phyloP scores from a whole-genome alignment of 1,140 invertebrate genomes.

The Panulirus ornatus region DNA sequence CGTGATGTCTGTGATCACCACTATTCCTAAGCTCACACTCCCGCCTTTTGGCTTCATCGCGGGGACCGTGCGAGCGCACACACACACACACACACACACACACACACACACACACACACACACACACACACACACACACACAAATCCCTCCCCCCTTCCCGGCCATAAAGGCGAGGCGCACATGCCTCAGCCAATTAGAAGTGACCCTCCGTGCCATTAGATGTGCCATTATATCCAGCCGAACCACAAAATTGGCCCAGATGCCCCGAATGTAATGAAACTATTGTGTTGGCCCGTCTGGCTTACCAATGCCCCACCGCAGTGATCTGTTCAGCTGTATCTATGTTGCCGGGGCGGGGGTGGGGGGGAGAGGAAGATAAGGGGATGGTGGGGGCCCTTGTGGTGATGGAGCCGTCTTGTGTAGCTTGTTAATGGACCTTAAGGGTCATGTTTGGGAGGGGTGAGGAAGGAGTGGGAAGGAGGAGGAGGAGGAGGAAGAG shows the following conservation, averaged over 20 bases:
- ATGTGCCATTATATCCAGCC: constrained; percentile 9
- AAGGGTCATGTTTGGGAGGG: too few species aligned
- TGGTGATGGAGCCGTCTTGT: too few species aligned
- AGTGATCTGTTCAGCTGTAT: neutral
- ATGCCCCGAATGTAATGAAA: constrained; percentile 46
- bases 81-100: too few species aligned
- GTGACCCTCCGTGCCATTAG: neutral
- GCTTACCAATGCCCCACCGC: neutral
- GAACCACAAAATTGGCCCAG: constrained; percentile 30
- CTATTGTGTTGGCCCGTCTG: constrained; percentile 12
- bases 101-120: too few species aligned
- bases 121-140: too few species aligned
- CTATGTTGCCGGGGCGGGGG: too few species aligned
- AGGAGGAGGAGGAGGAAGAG: neutral
- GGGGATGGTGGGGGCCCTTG: too few species aligned
- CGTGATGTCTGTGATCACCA: neutral
- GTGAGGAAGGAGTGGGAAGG: too few species aligned
- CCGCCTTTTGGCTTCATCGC: neutral
- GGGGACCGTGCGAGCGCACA: too few species aligned
- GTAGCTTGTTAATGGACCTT: too few species aligned
- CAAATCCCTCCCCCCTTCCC: too few species aligned
- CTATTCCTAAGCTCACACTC: constrained; percentile 30
- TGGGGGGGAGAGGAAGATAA: too few species aligned
- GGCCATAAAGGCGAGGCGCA: constrained; percentile 18
- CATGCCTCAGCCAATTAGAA: constrained; percentile 19